phyloP scores from a whole-genome alignment of 1,140 invertebrate species.

The Bombyx mandarina region DNA sequence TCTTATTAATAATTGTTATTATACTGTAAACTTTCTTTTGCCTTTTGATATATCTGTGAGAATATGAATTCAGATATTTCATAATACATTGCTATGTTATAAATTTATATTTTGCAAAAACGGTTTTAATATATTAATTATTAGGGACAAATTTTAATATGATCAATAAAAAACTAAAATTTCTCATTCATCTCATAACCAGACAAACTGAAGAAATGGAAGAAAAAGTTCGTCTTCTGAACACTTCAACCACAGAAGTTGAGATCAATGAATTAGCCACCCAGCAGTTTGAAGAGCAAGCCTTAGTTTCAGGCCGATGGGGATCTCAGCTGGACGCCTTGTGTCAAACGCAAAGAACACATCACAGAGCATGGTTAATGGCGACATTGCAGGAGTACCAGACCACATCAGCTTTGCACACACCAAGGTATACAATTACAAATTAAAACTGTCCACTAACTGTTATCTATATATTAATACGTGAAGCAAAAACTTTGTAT shows the following conservation, averaged over 20 bases:
- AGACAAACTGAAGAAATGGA: slow-evolving; percentile 86
- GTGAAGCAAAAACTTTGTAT: no score
- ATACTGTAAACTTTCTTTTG: no score
- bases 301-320: slow-evolving; percentile 83
- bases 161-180: no score
- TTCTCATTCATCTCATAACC: background rate
- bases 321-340: slow-evolving; percentile 81
- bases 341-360: slow-evolving; percentile 79
- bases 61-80: no score
- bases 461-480: no score
- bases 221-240: slow-evolving; percentile 76
- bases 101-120: no score
- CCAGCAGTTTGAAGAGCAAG: slow-evolving; percentile 84
- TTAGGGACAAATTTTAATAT: no score
- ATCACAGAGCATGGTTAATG: slow-evolving; percentile 86
- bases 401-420: slow-evolving; percentile 65
- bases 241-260: slow-evolving; percentile 78
- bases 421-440: slow-evolving; percentile 63
- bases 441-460: background rate
- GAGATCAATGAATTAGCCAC: slow-evolving; percentile 83
- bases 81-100: no score
- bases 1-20: no score
- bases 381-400: slow-evolving; percentile 80
- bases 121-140: no score
- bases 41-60: no score